These are phyloP conservation scores for Sceloporus tristichus DNA, from an alignment of 2,113 vertebrate genomes.

Conservation along the genomic window DNA sequence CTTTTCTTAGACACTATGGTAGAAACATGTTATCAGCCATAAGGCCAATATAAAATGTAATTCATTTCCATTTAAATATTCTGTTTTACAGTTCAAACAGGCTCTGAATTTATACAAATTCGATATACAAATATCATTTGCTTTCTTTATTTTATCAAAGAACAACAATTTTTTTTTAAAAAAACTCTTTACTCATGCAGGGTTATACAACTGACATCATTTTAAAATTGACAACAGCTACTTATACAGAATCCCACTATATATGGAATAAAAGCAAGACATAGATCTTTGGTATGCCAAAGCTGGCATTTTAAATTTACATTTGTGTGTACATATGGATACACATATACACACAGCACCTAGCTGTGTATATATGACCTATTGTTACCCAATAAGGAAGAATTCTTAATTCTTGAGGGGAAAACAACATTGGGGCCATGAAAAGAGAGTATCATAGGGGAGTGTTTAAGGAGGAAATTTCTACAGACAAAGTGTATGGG, in stretches of 20 bases:
- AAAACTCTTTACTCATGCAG: background rate
- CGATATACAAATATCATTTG: background rate
- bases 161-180: too few species aligned
- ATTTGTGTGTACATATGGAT: background rate
- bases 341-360: background rate
- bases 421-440: background rate
- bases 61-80: constrained; percentile 6
- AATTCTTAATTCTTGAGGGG: background rate
- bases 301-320: background rate
- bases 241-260: background rate
- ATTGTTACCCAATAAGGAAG: background rate
- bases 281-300: background rate
- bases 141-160: background rate
- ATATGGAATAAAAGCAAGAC: background rate
- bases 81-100: background rate
- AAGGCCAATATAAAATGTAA: constrained; percentile 30
- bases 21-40: constrained; percentile 31
- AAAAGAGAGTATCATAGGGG: background rate
- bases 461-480: background rate
- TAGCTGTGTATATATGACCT: too few species aligned
- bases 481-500: background rate
- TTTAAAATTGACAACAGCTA: background rate
- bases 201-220: background rate
- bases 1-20: constrained; percentile 92
- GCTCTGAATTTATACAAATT: constrained; percentile 6